Evolutionary conservation across 2,113 vertebrate genomes (phyloP).

Genomic region (Crypturellus undulatus): DNA sequence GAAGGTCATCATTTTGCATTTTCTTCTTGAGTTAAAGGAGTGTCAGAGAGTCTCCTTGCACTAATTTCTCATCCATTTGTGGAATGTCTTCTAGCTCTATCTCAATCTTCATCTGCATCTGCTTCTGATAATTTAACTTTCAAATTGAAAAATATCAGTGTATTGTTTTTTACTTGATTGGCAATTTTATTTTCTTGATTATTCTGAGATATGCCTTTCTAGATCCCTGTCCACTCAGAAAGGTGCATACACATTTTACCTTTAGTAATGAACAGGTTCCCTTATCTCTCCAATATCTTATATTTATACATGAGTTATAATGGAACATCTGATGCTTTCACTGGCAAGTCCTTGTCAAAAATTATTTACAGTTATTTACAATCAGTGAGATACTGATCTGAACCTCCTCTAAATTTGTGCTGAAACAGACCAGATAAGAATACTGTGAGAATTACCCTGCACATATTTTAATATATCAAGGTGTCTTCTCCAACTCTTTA

Average conservation of each 20-base stretch:
- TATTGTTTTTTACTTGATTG: neutral
- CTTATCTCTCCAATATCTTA: neutral
- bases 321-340: neutral
- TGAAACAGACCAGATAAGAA: neutral
- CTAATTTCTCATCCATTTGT: neutral
- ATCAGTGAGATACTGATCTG: neutral
- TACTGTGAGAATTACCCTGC: neutral
- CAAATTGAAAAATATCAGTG: neutral
- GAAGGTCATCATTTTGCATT: neutral
- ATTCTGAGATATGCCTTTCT: neutral
- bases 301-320: neutral
- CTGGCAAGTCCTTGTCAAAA: neutral
- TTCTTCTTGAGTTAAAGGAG: rapidly evolving
- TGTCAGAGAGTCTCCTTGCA: neutral
- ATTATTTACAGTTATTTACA: neutral
- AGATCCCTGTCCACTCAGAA: neutral
- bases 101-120: neutral
- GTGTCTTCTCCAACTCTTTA: neutral
- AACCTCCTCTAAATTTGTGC: neutral
- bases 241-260: neutral
- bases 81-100: neutral
- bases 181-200: neutral
- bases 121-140: constrained; percentile 29
- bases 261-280: neutral
- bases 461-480: neutral